Percentiles rank a stretch among this genome's conserved stretches.
Conservation (phyloP, 1,140 invertebrate genomes). For the Euwallacea fornicatus region DNA sequence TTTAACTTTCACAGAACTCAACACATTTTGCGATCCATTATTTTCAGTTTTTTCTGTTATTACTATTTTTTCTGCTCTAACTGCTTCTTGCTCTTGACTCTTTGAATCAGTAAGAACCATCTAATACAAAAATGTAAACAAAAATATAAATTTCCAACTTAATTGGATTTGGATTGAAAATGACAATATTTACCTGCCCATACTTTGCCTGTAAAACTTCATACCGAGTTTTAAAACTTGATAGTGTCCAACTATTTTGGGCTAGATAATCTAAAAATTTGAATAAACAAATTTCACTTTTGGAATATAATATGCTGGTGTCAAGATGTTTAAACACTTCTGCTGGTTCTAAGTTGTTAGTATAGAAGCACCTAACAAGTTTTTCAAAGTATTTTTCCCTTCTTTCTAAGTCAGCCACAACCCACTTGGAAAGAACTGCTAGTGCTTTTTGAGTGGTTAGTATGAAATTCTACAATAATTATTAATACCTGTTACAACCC, state of each 20-base stretch:
- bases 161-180: slow-evolving; percentile 6
- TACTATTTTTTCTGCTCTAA: slow-evolving; percentile 43
- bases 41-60: slow-evolving; percentile 46
- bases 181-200: slow-evolving; percentile 45
- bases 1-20: slow-evolving; percentile 46
- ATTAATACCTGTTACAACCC: slow-evolving; percentile 7
- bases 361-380: slow-evolving; percentile 58
- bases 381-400: slow-evolving; percentile 59
- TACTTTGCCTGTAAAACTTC: slow-evolving; percentile 58
- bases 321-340: slow-evolving; percentile 58
- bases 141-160: slow-evolving; percentile 2
- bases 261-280: slow-evolving; percentile 62
- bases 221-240: slow-evolving; percentile 59
- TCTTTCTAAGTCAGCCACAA: slow-evolving; percentile 54
- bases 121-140: not conserved
- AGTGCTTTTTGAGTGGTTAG: slow-evolving; percentile 58
- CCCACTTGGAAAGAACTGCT: slow-evolving; percentile 60
- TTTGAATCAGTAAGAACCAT: slow-evolving; percentile 40
- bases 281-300: slow-evolving; percentile 59
- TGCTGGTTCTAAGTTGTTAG: slow-evolving; percentile 54
- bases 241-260: slow-evolving; percentile 59
- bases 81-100: slow-evolving; percentile 39
- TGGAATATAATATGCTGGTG: slow-evolving; percentile 56
- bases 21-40: slow-evolving; percentile 40
- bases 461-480: slow-evolving; percentile 53